Base-by-base conservation (phyloP, 1,140 invertebrate genomes). In the Procambarus virginalis region DNA sequence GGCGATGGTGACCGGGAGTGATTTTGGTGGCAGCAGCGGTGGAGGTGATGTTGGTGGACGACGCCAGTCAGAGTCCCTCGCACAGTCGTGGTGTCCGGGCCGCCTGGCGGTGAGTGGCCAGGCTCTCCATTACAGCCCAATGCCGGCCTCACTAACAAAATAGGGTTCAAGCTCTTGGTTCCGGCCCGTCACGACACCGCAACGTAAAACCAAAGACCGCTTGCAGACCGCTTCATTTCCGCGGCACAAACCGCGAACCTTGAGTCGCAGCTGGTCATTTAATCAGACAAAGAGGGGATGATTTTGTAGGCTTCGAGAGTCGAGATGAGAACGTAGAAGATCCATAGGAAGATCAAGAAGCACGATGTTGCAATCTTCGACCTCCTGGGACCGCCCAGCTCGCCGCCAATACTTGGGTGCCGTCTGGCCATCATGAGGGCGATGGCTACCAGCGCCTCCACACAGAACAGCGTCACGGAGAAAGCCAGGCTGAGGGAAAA, bases 401-500 rank as follows among this genome's bases (percentile, higher is more conserved):
- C 96, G 49, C 96, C 96, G 34, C 95, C 95, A 17, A 95, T 92
- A 10, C 91, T 84, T 12, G 93, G 93, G 58, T 93, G 92, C 83
- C 96, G 93, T 91, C 95, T 92, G 8, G 95, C n/a, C 86, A 96
- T 91, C 79, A 96, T 94, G 2, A 96, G 90, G 3, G 75, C 93
- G 34, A 93, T 93, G 46, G 92, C 93, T 17, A 93, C 92, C 22
- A 96, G 94, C n/a, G 97, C 97, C 94, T 96, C 96, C 79, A 96
- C 95, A 94, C 97, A 98, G 95, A 97, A 98, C 89, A 98, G 94
- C 20, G 97, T 97, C 91, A 98, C 97, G 87, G 97, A 98, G 94
- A 98, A 98, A 60, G 97, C 97, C 94, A 98, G 94, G 93, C 97
- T 98, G 94, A 75, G 94, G 92, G 89, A 92, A n/a, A 89, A 77